Evolutionary conservation across 2,888 invertebrate species (phyloP), one percentile per base, ranked within the genome.

Genomic region (Diplolepis rosae): DNA sequence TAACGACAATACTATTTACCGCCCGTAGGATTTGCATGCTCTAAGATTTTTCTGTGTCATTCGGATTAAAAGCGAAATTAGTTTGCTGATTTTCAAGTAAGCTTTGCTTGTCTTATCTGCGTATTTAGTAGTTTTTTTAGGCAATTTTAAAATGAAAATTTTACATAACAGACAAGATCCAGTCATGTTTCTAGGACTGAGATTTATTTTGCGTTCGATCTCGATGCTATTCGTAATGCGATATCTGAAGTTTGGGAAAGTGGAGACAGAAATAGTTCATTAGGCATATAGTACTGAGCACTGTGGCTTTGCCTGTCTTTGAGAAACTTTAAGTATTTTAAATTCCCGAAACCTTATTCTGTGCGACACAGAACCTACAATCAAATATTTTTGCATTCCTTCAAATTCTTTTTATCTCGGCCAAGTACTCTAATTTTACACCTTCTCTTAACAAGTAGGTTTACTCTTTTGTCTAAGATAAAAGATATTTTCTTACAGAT

Each of bases 261-360:
- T 77, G 79, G 78, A 74, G 79, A 76, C 75, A 84, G 81, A 83
- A 83, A 84, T 83, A 84, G 82, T 75, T 79, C 72, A 79, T 82
- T 80, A 80, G 77, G 72, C 76, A 72, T 82, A 77, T 72, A 67
- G 76, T 79, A 77, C 69, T 77, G 72, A 82, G 81, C 80, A 82
- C 80, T 79, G 65, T 82, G 83, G 78, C 80, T 81, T 80, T 80
- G 80, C 80, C 81, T 80, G 80, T 83, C 78, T 74, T 71, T 73
- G 54, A 24, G 30, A 7, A 48, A 45, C 24, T 48, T 39, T 32
- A 27, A 15, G 5, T 15, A 45, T 18, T 45, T 45, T 18, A 18
- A 15, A n/a, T n/a, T n/a, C n/a, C n/a, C n/a, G n/a, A n/a, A n/a
- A n/a, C n/a, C n/a, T n/a, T n/a, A n/a, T n/a, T n/a, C n/a, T 27